Conservation (phyloP, 2,113 vertebrate species). For the Dascyllus trimaculatus region DNA sequence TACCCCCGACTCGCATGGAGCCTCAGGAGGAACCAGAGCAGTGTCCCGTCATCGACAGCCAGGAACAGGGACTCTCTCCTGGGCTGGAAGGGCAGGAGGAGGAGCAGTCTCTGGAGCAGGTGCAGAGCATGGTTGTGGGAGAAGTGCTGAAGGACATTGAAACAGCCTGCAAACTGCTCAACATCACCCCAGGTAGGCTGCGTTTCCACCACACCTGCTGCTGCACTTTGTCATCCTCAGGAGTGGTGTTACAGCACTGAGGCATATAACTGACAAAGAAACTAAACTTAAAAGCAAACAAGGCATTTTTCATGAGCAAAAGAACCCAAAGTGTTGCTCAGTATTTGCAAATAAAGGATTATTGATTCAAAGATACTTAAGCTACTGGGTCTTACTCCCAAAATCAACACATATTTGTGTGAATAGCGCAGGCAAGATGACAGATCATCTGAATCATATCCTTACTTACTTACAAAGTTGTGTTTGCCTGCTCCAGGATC, state of each 20-base stretch:
- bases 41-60: conserved; percentile 96
- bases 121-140: conserved; percentile 97
- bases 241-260: neutral
- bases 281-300: conserved; percentile 23
- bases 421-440: conserved; percentile 39
- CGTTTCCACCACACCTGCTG: conserved; percentile 20
- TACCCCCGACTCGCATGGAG: conserved; percentile 64
- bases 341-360: conserved; percentile 35
- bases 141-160: conserved; percentile 98
- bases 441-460: conserved; percentile 59
- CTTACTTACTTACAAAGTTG: conserved; percentile 53
- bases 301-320: conserved; percentile 20
- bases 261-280: conserved; percentile 26
- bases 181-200: conserved; percentile 91
- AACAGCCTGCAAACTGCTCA: conserved; percentile 96
- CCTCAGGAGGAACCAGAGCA: conserved; percentile 90
- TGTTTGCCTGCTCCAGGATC: conserved; percentile 82
- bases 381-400: conserved; percentile 41
- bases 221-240: neutral
- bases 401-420: conserved; percentile 63
- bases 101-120: conserved; percentile 95
- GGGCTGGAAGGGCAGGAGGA: conserved; percentile 90
- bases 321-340: neutral
- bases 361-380: conserved; percentile 46
- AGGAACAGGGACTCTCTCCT: conserved; percentile 87